These are phyloP conservation scores for Myzus persicae DNA, from an alignment of 1,140 invertebrate species.

Conservation along the genomic window DNA sequence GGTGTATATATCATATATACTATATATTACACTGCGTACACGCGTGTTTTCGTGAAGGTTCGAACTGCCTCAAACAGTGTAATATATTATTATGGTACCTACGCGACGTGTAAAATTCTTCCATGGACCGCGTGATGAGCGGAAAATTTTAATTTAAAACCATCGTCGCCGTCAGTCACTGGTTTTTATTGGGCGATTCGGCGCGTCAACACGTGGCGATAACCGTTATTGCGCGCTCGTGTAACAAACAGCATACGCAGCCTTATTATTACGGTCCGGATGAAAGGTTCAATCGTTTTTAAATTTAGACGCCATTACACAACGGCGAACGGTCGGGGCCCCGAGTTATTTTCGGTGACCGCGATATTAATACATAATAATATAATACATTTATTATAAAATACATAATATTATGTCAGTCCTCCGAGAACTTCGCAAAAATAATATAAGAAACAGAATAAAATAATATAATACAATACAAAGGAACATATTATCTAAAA, in stretches of 20 bases:
- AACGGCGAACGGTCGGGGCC: not conserved
- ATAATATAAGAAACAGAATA: not conserved
- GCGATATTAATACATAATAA: not conserved
- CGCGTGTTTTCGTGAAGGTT: not conserved
- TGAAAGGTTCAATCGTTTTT: constrained; percentile 53
- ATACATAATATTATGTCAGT: not conserved
- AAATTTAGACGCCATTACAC: constrained; percentile 42
- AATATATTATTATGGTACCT: not conserved
- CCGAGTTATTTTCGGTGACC: constrained; percentile 39
- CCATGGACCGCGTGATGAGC: not conserved
- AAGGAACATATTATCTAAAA: no score
- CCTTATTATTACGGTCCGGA: constrained; percentile 27
- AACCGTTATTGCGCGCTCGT: constrained; percentile 4
- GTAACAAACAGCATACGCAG: not conserved
- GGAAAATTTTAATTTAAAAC: constrained; percentile 45
- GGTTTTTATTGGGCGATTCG: constrained; percentile 51
- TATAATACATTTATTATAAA: no score
- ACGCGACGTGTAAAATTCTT: not conserved
- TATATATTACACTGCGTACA: not conserved
- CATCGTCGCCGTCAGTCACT: constrained; percentile 25
- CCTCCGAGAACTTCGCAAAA: not conserved
- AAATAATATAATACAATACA: not conserved
- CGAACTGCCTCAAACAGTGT: not conserved
- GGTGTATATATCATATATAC: not conserved
- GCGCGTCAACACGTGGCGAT: constrained; percentile 49